These are phyloP conservation scores for Pygmarrhopalites habei DNA, from an alignment of 1,140 invertebrate genomes.

Conservation along the genomic window DNA sequence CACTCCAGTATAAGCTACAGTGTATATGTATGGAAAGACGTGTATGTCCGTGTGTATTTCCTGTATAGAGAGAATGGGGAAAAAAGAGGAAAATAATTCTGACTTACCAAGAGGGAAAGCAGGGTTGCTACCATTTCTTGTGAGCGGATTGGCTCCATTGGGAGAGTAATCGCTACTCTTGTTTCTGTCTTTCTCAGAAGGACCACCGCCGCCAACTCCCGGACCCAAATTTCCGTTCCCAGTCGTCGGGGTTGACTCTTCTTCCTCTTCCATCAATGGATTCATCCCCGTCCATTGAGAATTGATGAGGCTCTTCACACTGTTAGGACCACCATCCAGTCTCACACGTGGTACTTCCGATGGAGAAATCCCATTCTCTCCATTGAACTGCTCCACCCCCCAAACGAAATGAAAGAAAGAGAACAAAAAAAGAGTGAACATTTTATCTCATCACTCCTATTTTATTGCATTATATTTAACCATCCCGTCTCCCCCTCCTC, in stretches of 20 bases:
- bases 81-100: not conserved
- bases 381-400: not conserved
- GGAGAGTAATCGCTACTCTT: constrained; percentile 23
- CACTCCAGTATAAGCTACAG: not conserved
- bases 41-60: no score
- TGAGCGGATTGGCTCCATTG: constrained; percentile 25
- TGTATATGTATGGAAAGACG: no score
- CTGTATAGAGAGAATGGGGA: not conserved
- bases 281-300: constrained; percentile 39
- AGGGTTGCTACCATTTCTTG: constrained; percentile 27
- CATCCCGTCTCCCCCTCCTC: not conserved
- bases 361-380: constrained; percentile 33
- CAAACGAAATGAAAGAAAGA: constrained; percentile 12
- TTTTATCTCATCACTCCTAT: not conserved
- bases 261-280: constrained; percentile 36
- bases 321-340: constrained; percentile 34
- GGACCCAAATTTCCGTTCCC: not conserved
- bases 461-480: constrained; percentile 12
- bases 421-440: constrained; percentile 12
- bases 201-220: not conserved
- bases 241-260: constrained; percentile 25
- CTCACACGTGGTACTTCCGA: constrained; percentile 34
- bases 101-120: constrained; percentile 30
- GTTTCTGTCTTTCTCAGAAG: constrained; percentile 17
- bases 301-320: constrained; percentile 40